A percentile compares a stretch with the other conserved stretches of the same genome.
These are phyloP conservation scores for Drosophila neotestacea DNA, from an alignment of 2,888 invertebrate genomes.

Conservation along the genomic window DNA sequence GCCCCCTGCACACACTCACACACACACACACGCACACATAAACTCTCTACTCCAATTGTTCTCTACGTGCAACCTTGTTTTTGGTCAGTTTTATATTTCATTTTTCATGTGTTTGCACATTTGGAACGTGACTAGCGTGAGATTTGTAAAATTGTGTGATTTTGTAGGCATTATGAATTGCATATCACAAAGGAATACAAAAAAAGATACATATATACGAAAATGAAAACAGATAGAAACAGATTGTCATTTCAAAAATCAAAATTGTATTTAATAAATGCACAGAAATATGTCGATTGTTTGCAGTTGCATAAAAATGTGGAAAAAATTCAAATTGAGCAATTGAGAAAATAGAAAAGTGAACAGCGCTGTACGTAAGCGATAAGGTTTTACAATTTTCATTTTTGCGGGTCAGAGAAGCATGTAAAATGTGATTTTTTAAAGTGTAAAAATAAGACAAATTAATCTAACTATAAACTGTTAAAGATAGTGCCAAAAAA, in stretches of 20 bases:
- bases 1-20: constrained; percentile 9
- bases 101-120: constrained; percentile 58
- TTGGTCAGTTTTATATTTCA: constrained; percentile 40
- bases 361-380: constrained; percentile 2
- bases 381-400: constrained; percentile 3
- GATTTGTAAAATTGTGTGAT: constrained; percentile 53
- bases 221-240: not conserved
- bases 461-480: not conserved
- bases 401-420: not conserved
- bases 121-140: constrained; percentile 67
- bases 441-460: constrained; percentile 1
- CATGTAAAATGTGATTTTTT: not conserved
- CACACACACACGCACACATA: constrained; percentile 1
- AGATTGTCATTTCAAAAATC: constrained; percentile 33
- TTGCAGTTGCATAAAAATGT: constrained; percentile 19
- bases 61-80: constrained; percentile 16
- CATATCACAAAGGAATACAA: constrained; percentile 33
- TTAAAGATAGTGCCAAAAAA: not conserved
- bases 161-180: constrained; percentile 49
- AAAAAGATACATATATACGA: not conserved
- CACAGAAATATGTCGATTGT: constrained; percentile 40
- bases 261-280: constrained; percentile 60
- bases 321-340: not conserved
- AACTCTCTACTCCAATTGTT: constrained; percentile 38
- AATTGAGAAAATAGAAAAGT: not conserved